Conservation (phyloP, 2,113 vertebrate species). For the Ptilonorhynchus violaceus region DNA sequence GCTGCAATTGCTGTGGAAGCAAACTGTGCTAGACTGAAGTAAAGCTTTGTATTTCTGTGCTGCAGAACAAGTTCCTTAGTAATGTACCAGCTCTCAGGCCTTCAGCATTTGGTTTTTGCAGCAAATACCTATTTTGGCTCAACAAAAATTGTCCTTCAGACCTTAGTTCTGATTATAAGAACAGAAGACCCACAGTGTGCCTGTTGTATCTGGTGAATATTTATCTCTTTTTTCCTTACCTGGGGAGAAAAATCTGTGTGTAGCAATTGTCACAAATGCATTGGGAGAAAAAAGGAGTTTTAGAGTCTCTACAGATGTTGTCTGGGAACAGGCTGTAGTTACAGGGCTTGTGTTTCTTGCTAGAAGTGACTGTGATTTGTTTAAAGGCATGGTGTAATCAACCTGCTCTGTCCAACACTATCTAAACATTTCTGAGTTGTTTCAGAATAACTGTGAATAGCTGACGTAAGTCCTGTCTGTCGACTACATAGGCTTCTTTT, state of each 20-base stretch:
- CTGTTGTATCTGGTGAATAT: neutral
- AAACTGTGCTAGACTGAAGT: neutral
- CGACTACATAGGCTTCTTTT: neutral
- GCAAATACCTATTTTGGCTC: neutral
- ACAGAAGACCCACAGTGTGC: neutral
- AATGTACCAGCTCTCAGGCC: neutral
- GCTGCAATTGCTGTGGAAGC: neutral
- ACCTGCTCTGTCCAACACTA: neutral
- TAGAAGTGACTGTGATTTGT: neutral
- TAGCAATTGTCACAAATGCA: neutral
- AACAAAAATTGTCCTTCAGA: neutral
- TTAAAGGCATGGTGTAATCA: conserved; percentile 18
- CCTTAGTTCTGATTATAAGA: neutral
- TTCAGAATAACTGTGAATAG: neutral
- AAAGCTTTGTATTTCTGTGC: neutral
- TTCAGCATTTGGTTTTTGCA: neutral
- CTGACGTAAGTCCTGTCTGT: neutral
- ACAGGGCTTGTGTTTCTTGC: neutral
- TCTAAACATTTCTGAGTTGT: neutral
- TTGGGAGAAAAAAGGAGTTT: neutral
- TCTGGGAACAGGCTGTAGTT: neutral
- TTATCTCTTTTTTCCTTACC: neutral
- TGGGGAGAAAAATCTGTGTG: neutral
- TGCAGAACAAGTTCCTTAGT: neutral
- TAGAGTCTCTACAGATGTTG: neutral